These are phyloP conservation scores for Thryonomys swinderianus DNA, from an alignment of 2,113 vertebrate species.

Conservation along the genomic window DNA sequence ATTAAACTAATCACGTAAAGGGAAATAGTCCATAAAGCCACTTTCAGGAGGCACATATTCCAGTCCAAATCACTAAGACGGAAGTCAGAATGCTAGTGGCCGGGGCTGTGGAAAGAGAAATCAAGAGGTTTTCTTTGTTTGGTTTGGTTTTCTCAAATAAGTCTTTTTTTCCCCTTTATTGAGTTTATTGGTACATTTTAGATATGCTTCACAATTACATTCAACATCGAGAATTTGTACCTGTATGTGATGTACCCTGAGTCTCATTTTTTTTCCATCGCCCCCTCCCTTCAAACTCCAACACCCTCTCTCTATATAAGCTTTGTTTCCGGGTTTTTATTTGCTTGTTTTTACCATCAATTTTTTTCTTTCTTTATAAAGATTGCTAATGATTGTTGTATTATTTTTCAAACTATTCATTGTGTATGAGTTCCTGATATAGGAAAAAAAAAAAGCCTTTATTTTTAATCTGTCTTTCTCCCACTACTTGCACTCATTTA, in stretches of 20 bases:
- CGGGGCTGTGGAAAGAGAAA: not conserved
- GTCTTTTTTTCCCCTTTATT: too few species aligned
- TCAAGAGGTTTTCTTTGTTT: not conserved
- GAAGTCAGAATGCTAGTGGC: not conserved
- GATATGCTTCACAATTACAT: too few species aligned
- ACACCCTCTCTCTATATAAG: too few species aligned
- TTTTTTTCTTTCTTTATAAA: not conserved
- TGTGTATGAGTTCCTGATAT: not conserved
- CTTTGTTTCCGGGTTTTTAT: too few species aligned
- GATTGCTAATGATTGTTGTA: not conserved
- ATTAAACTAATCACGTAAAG: not conserved
- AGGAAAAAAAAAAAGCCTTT: conserved; percentile 2
- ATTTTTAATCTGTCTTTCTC: not conserved
- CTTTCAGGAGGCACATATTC: not conserved
- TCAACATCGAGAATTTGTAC: too few species aligned
- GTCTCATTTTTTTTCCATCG: too few species aligned
- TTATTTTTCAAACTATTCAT: not conserved
- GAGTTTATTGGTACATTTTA: too few species aligned
- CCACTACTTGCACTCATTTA: not conserved
- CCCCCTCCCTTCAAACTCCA: too few species aligned
- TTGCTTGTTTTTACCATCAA: too few species aligned
- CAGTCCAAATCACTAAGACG: not conserved
- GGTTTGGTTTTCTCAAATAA: not conserved
- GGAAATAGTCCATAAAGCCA: not conserved
- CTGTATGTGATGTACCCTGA: too few species aligned